Percentiles rank a stretch among this genome's conserved stretches.
Evolutionary conservation across 2,797 vertebrate genomes (phyloP).

Genomic region (Sebastolobus altivelis): DNA sequence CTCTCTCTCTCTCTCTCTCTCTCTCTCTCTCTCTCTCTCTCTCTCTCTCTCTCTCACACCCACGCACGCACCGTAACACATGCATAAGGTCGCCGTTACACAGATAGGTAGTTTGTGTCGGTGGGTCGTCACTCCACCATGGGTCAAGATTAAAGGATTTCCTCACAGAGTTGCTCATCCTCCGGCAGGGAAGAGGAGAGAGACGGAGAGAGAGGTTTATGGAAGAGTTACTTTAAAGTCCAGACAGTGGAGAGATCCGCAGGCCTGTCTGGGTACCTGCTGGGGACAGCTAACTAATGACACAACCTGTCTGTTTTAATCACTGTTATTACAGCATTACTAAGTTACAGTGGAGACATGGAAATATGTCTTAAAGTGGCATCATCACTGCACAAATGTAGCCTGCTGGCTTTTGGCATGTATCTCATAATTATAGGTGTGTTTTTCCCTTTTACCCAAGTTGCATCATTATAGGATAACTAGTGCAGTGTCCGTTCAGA

Average conservation of each 20-base stretch:
- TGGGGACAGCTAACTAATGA: constrained; percentile 44
- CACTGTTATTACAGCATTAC: constrained; percentile 1
- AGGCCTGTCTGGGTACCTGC: constrained; percentile 55
- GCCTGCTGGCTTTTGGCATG: not conserved
- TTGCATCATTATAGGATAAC: not conserved
- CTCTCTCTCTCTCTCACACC: not conserved
- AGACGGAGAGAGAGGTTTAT: constrained; percentile 48
- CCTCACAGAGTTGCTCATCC: constrained; percentile 56
- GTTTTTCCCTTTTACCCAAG: not conserved
- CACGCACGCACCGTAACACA: constrained; percentile 15
- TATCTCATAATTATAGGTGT: not conserved
- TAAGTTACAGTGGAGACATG: not conserved
- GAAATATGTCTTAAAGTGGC: constrained; percentile 22
- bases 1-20: constrained; percentile 8
- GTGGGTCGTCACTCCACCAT: constrained; percentile 56
- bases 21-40: not conserved
- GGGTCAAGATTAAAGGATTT: constrained; percentile 78
- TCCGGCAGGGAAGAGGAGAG: constrained; percentile 50
- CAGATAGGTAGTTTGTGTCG: constrained; percentile 44
- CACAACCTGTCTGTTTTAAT: constrained; percentile 21
- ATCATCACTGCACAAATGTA: not conserved
- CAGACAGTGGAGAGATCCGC: constrained; percentile 50
- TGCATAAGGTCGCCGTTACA: constrained; percentile 37
- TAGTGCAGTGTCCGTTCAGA: too few relatives aligned
- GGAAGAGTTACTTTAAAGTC: constrained; percentile 66